phyloP scores from a whole-genome alignment of 2,888 invertebrate genomes.

The Alcis repandata region DNA sequence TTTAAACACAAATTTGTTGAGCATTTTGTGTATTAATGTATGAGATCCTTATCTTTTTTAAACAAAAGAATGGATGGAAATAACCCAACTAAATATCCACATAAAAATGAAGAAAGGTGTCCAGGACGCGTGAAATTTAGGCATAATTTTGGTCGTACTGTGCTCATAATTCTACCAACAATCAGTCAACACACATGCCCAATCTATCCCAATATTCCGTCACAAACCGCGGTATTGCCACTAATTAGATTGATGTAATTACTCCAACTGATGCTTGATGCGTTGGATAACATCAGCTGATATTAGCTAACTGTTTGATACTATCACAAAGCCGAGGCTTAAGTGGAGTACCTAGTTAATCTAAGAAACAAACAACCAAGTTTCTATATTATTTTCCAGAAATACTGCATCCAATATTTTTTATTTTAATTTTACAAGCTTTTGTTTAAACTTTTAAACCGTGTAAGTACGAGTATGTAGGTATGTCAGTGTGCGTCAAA shows the following conservation, averaged over 20 bases:
- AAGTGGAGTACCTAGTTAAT: not conserved
- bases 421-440: too few species aligned
- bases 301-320: conserved; percentile 9
- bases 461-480: too few species aligned
- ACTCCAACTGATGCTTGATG: not conserved
- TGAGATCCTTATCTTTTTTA: too few species aligned
- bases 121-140: not conserved
- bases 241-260: conserved; percentile 55
- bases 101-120: too few species aligned
- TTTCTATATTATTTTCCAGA: not conserved
- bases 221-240: conserved; percentile 43
- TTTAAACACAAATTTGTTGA: too few species aligned
- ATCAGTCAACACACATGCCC: not conserved
- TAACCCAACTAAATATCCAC: too few species aligned
- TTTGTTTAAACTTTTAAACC: too few species aligned
- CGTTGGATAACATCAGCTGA: conserved; percentile 7
- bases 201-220: not conserved
- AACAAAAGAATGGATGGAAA: too few species aligned
- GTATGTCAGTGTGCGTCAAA: too few species aligned
- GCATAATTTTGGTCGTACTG: not conserved
- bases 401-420: too few species aligned
- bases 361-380: not conserved
- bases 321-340: not conserved
- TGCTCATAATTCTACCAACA: not conserved
- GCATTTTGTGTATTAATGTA: too few species aligned